Conservation (phyloP, 2,113 vertebrate species). For the Campylomormyrus tamandua region DNA sequence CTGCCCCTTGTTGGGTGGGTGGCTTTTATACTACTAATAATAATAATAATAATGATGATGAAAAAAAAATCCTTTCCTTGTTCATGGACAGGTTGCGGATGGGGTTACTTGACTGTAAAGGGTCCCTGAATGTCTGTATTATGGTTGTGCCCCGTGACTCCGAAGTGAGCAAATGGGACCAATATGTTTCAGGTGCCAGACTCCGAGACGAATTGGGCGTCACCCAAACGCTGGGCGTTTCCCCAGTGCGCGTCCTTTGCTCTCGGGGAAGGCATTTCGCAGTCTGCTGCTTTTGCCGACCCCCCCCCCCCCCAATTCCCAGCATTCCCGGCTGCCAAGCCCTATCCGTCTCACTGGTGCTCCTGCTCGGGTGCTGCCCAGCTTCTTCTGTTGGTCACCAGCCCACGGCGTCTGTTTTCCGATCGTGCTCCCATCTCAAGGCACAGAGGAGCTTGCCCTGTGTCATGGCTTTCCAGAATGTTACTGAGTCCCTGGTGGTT, state of each 20-base stretch:
- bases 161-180: background rate
- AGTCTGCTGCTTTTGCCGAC: background rate
- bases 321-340: background rate
- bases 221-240: background rate
- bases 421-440: background rate
- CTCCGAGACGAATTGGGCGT: background rate
- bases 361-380: background rate
- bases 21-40: too few species aligned
- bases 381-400: slow-evolving; percentile 16
- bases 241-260: background rate
- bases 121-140: background rate
- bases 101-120: background rate
- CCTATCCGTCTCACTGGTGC: background rate
- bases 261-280: slow-evolving; percentile 13
- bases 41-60: too few species aligned
- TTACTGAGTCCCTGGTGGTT: background rate
- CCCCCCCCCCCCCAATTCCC: too few species aligned
- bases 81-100: background rate
- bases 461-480: background rate
- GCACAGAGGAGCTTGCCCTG: background rate
- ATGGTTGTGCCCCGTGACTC: background rate
- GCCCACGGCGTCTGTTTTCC: background rate
- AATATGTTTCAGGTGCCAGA: background rate
- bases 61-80: background rate
- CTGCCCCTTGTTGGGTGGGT: too few species aligned